Evolutionary conservation across 2,797 vertebrate species (phyloP), one percentile per base, ranked within the genome.

Genomic region (Bradypodion pumilum): DNA sequence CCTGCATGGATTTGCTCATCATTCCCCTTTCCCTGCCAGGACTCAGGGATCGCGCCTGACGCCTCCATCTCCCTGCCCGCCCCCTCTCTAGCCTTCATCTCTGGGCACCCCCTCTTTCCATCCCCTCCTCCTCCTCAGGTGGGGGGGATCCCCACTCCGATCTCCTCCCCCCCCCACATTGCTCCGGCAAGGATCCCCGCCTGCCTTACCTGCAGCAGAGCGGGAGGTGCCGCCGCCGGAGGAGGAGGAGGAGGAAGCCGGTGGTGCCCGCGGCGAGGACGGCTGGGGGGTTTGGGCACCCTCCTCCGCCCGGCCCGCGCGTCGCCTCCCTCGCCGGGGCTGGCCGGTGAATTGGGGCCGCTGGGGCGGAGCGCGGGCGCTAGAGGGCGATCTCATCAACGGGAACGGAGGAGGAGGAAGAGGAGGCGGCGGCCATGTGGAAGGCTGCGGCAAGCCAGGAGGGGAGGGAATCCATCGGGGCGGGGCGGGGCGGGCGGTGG

Each of bases 141-240:
- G 15, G 70, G n/a, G 70, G n/a, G 70, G 35, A 73, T 25, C 2
- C 52, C 29, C 5, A 23, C 40, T 40, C 40, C 27, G 70, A 27
- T 44, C 40, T 21, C 52, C 2, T 15, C 2, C 12, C 19, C 73
- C 42, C 44, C 32, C 21, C 37, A n/a, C n/a, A n/a, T n/a, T 46
- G 27, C 46, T 27, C 59, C 49, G 49, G 16, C 15, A 19, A 29
- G 37, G 7, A 40, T 35, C 32, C 59, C 23, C 42, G 8, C 25
- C 27, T 42, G 9, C n/a, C 72, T 66, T 85, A 85, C 84, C 84
- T 85, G 84, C 63, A 69, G 84, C 63, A 69, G 84, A 52, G 23
- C 16, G 56, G 56, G 27, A 52, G 32, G 7, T 32, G 73, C n/a
- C 19, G 65, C 46, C 9, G n/a, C n/a, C n/a, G n/a, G n/a, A n/a